phyloP scores from a whole-genome alignment of 2,888 invertebrate genomes.

The Plutella xylostella region DNA sequence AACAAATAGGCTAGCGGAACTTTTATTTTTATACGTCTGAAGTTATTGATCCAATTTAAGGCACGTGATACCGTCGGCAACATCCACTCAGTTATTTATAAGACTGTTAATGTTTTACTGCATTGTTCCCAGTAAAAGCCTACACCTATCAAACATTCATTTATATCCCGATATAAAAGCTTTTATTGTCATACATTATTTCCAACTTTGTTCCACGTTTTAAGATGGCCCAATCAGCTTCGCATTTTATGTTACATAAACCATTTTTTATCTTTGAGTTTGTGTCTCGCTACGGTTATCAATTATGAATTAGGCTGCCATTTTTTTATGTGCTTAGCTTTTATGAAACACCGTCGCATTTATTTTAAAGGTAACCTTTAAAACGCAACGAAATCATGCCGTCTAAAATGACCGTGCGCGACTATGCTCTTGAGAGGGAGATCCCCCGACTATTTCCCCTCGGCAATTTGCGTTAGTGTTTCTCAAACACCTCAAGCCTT shows the following conservation, averaged over 20 bases:
- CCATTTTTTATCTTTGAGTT: neutral
- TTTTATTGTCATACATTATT: constrained; percentile 45
- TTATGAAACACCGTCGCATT: neutral
- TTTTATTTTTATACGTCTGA: too few relatives aligned
- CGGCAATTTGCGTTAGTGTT: constrained; percentile 46
- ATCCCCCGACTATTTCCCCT: constrained; percentile 8
- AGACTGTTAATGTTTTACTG: too few relatives aligned
- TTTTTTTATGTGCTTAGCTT: neutral
- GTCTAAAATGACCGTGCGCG: too few relatives aligned
- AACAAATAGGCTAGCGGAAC: too few relatives aligned
- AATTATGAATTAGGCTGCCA: too few relatives aligned
- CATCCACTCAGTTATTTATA: too few relatives aligned
- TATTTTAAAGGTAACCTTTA: neutral
- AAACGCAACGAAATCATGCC: too few relatives aligned
- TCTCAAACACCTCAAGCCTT: constrained; percentile 53
- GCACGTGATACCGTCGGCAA: too few relatives aligned
- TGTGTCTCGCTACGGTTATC: too few relatives aligned
- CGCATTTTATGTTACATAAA: neutral
- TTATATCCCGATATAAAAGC: constrained; percentile 16
- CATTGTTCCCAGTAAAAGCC: neutral
- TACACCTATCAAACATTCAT: neutral
- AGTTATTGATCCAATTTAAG: too few relatives aligned
- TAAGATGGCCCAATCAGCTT: neutral
- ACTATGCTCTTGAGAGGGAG: constrained; percentile 9
- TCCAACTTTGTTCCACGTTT: constrained; percentile 39